Percentiles rank a stretch among this genome's conserved stretches.
phyloP scores from a whole-genome alignment of 2,113 vertebrate genomes.

The Petrocephalus microphthalmus region DNA sequence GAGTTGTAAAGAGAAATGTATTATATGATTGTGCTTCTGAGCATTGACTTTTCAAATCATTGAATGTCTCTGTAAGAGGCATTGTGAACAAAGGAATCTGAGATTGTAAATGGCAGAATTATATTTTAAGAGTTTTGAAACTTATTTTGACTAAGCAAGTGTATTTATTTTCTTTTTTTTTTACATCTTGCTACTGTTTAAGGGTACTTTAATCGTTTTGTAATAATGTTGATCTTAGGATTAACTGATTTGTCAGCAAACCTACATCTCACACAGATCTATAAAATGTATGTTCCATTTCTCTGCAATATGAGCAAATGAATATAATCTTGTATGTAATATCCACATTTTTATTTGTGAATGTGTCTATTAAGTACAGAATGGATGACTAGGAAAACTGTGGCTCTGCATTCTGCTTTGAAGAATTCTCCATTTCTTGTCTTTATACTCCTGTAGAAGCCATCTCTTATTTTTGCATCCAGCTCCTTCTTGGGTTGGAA shows the following conservation, averaged over 20 bases:
- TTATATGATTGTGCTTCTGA: slow-evolving; percentile 27
- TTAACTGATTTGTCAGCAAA: slow-evolving; percentile 20
- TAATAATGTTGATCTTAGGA: slow-evolving; percentile 31
- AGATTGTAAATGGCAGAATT: slow-evolving; percentile 4
- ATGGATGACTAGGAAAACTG: background rate
- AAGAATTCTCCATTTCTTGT: background rate
- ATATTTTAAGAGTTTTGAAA: slow-evolving; percentile 1
- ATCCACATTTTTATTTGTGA: background rate
- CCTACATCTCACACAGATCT: slow-evolving; percentile 16
- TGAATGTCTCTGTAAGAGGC: background rate
- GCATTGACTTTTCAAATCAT: background rate
- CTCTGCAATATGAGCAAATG: slow-evolving; percentile 4
- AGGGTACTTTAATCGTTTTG: slow-evolving; percentile 29
- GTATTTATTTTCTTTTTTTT: slow-evolving; percentile 20
- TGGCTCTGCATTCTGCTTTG: background rate
- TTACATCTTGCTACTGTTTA: slow-evolving; percentile 26
- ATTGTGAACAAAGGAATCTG: background rate
- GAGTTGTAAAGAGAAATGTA: slow-evolving; percentile 15
- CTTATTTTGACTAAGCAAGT: slow-evolving; percentile 18
- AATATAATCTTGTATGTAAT: slow-evolving; percentile 29
- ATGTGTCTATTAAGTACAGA: background rate
- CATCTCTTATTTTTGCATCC: background rate
- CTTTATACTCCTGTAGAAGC: background rate
- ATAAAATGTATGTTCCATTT: slow-evolving; percentile 2
- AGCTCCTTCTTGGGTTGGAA: background rate